Evolutionary conservation across 2,888 invertebrate species (phyloP), one percentile per base, ranked within the genome.

Genomic region (Philereme vetulata): DNA sequence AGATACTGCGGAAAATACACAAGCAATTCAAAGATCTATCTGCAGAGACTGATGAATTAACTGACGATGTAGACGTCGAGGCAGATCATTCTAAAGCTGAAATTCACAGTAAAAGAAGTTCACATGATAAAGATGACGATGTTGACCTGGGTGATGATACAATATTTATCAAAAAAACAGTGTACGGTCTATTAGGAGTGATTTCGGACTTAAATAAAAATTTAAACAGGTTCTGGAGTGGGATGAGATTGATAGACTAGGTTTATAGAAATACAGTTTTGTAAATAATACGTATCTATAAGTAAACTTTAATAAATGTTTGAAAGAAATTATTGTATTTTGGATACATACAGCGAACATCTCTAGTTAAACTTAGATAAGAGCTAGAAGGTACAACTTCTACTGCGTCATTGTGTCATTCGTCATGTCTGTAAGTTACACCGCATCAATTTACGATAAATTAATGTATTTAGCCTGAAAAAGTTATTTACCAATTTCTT

Each of bases 401-500:
- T 2, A 21, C 21, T 21, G 21, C 21, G 21, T 21, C 21, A 21
- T 21, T 21, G 21, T 21, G 21, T 21, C 21, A 21, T 21, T 21
- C 21, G 21, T 21, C 21, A 21, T 21, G 21, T 21, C 21, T 21
- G 21, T 21, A 21, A 21, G 21, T 1, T 21, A 2, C 21, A 21
- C 21, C 21, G 21, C 21, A 21, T 21, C 21, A 2, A 21, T 21
- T 21, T 21, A 2, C 94, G 95, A 96, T 94, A 94, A 94, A 72
- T 91, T 95, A 85, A 96, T 96, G 84, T 92, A 93, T 92, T 93
- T 95, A 82, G 93, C 93, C 84, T 95, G 95, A 93, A 94, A 94
- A 72, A 86, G 83, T 66, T 94, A 93, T 94, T 93, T 95, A 82
- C 94, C 94, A 65, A 71, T 94, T 85, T 93, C 93, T 75, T 93